Conservation (phyloP, 2,113 vertebrate species). For the Forbesichthys agassizii region DNA sequence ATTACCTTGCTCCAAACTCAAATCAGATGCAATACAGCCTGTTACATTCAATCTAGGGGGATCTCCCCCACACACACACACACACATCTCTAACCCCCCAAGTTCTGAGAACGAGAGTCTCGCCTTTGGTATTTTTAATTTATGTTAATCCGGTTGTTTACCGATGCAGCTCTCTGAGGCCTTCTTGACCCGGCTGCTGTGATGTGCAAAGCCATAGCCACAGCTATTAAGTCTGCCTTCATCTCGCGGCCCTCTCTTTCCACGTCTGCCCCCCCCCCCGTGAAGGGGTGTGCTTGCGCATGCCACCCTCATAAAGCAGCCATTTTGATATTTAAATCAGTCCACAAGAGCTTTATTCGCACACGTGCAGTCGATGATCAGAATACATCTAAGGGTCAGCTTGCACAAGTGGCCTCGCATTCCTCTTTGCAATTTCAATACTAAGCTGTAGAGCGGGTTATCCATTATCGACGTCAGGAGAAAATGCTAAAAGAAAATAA, state of each 20-base stretch:
- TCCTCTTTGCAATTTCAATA: conserved; percentile 22
- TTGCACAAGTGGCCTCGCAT: conserved; percentile 36
- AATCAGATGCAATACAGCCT: conserved; percentile 5
- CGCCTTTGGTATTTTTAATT: conserved; percentile 24
- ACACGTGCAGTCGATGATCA: conserved; percentile 65
- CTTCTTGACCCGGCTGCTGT: conserved; percentile 15
- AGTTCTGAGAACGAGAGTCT: conserved; percentile 24
- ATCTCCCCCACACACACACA: neutral
- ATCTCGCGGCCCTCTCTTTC: conserved; percentile 20
- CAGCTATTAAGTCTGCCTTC: conserved; percentile 41
- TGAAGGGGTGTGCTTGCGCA: conserved; percentile 70
- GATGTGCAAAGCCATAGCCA: conserved; percentile 38
- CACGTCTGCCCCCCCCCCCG: conserved; percentile 14
- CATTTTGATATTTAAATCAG: conserved; percentile 64
- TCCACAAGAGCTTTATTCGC: conserved; percentile 44
- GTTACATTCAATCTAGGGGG: conserved; percentile 35
- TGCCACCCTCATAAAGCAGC: conserved; percentile 65
- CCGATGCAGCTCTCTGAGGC: conserved; percentile 37
- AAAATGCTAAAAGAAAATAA: conserved; percentile 9
- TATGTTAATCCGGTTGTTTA: conserved; percentile 47
- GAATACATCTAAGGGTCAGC: conserved; percentile 67
- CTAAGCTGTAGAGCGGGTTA: conserved; percentile 4
- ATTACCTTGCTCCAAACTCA: neutral
- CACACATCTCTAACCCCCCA: neutral
- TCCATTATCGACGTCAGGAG: neutral